phyloP scores from a whole-genome alignment of 2,888 invertebrate genomes.

The Pristionchus fissidentatus region DNA sequence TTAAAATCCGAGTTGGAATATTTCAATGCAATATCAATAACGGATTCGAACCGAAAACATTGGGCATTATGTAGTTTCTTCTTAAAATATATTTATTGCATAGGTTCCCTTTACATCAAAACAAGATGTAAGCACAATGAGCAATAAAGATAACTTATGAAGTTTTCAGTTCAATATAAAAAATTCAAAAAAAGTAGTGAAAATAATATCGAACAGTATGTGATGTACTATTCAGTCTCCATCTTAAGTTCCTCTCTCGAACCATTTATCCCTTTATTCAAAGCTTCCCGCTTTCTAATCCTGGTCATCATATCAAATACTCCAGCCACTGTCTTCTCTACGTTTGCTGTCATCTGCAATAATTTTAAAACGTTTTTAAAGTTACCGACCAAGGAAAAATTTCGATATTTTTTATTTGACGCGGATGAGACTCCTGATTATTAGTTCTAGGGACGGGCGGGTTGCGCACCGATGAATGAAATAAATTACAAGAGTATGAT shows the following conservation, averaged over 20 bases:
- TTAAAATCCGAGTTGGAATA: too few species aligned
- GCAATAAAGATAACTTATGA: background rate
- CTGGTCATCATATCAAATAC: conserved; percentile 39
- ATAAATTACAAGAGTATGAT: too few species aligned
- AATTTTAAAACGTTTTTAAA: too few species aligned
- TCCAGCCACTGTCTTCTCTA: conserved; percentile 18
- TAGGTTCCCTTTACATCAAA: background rate
- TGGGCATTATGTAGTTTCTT: too few species aligned
- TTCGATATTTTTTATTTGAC: too few species aligned
- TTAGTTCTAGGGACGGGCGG: too few species aligned
- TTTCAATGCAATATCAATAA: too few species aligned
- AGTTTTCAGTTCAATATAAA: background rate
- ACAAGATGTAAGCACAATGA: too few species aligned
- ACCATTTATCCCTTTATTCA: background rate
- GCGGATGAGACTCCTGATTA: too few species aligned
- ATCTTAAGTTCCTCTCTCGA: conserved; percentile 6
- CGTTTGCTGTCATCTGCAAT: conserved; percentile 11
- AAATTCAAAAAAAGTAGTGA: background rate
- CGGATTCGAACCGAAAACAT: too few species aligned
- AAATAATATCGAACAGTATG: background rate
- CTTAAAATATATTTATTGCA: background rate
- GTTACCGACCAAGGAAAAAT: too few species aligned
- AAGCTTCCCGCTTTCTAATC: conserved; percentile 40
- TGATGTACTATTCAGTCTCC: background rate
- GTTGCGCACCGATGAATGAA: too few species aligned